Base-by-base conservation (phyloP, 2,888 invertebrate genomes). In the Pristionchus fissidentatus region DNA sequence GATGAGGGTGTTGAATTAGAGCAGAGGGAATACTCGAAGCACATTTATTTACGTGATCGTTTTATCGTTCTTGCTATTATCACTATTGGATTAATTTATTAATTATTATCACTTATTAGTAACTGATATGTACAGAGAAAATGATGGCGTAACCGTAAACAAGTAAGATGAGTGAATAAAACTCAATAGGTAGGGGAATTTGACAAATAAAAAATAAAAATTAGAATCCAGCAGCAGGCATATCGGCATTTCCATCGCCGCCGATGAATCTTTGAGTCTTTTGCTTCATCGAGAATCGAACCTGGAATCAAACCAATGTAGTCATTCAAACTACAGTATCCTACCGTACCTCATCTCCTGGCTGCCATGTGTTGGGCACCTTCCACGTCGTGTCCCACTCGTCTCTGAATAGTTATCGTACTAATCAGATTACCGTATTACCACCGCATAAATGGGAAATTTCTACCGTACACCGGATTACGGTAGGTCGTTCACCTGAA, bases 321-420 rank as follows among this genome's bases (percentile, higher is more conserved):
- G 43, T 43, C 3, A 32, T 15, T n/a, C 2, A n/a, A 66, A n/a
- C n/a, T 70, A 26, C 70, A 22, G 5, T 43, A 10, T 22, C 29
- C 26, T 41, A 77, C 29, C 1, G 29, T 77, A 90, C 87, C 75
- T 88, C 87, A 80, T 90, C 90, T 22, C 90, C 90, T 3, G 89
- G 85, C 75, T 87, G 86, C 90, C 90, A 90, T 49, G 85, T 83
- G 79, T 90, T 90, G 22, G 90, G 90, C 35, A 90, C 87, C 84
- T 90, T 90, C 86, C 89, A 90, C 73, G 87, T 90, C 43, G 88
- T 87, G 83, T 90, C 90, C 87, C 89, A 90, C 62, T 90, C 90
- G 60, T 90, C 90, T n/a, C 88, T 86, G 26, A 83, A 85, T 26
- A 35, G 19, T n/a, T 8, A 60, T 10, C 8, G 8, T 26, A n/a